Percentiles rank a stretch among this genome's conserved stretches.
Conservation (phyloP, 1,140 invertebrate genomes). For the Muscidifurax raptorellus region DNA sequence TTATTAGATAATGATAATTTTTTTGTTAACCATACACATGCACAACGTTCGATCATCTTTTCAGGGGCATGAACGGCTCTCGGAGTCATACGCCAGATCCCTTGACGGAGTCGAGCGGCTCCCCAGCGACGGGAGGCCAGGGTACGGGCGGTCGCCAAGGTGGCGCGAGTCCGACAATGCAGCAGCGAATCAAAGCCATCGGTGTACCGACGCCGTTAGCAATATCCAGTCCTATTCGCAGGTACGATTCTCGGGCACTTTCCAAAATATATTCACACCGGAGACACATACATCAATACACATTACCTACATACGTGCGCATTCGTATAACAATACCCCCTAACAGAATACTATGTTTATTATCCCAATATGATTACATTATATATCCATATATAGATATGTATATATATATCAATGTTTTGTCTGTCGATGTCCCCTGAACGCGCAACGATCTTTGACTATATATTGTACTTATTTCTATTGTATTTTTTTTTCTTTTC, state of each 20-base stretch:
- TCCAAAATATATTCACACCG: neutral
- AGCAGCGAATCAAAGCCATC: slow-evolving; percentile 91
- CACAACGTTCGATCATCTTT: neutral
- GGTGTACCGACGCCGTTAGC: slow-evolving; percentile 92
- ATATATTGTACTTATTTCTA: slow-evolving; percentile 1
- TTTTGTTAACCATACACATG: neutral
- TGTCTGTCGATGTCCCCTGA: slow-evolving; percentile 45
- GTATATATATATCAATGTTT: slow-evolving; percentile 43
- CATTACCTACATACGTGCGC: neutral
- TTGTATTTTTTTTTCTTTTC: neutral
- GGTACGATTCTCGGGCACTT: slow-evolving; percentile 76
- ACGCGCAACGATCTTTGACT: slow-evolving; percentile 32
- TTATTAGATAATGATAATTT: too few relatives aligned
- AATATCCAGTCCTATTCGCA: slow-evolving; percentile 88
- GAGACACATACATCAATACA: neutral
- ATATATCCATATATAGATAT: slow-evolving; percentile 37
- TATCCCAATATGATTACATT: neutral
- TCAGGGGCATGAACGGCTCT: slow-evolving; percentile 79
- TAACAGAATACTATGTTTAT: slow-evolving; percentile 14
- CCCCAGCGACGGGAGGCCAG: slow-evolving; percentile 75
- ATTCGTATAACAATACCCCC: neutral
- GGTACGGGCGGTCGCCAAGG: slow-evolving; percentile 70
- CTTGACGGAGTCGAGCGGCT: slow-evolving; percentile 75
- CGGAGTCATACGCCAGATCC: slow-evolving; percentile 84
- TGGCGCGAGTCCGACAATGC: slow-evolving; percentile 88